Evolutionary conservation across 2,888 invertebrate species (phyloP).

Genomic region (Chirona hameri): DNA sequence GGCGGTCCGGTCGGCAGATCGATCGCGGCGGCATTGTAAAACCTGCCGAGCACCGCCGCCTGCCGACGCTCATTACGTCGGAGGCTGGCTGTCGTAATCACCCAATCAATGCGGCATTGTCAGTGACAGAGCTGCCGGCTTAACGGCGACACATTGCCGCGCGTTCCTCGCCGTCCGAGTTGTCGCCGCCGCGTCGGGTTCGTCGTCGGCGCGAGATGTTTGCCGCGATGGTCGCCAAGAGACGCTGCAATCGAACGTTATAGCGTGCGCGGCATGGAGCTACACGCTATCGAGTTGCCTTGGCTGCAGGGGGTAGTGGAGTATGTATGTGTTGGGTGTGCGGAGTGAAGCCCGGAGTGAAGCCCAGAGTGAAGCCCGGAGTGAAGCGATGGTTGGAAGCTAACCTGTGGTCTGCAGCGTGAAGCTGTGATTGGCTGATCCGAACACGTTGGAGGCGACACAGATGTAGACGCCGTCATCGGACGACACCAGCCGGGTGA

Average conservation of each 20-base stretch:
- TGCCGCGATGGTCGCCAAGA: not conserved
- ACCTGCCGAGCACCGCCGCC: not conserved
- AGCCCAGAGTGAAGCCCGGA: not conserved
- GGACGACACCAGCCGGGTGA: constrained; percentile 31
- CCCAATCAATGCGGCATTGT: not conserved
- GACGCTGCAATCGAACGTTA: not conserved
- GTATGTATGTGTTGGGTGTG: too few species aligned
- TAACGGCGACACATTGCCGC: not conserved
- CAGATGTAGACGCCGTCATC: constrained; percentile 36
- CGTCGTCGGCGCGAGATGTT: not conserved
- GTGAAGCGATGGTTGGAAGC: not conserved
- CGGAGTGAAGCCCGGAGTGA: not conserved
- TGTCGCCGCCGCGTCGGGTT: too few species aligned
- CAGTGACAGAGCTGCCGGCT: not conserved
- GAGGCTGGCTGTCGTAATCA: not conserved
- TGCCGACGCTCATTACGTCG: not conserved
- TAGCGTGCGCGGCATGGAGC: not conserved
- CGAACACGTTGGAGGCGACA: constrained; percentile 36
- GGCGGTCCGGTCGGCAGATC: not conserved
- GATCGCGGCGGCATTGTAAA: not conserved
- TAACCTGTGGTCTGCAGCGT: constrained; percentile 13
- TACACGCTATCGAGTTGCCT: too few species aligned
- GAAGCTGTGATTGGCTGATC: constrained; percentile 32
- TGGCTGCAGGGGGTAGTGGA: too few species aligned
- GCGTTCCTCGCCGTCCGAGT: not conserved